These are phyloP conservation scores for Ceyx melanurus DNA, from an alignment of 2,113 vertebrate genomes.

Conservation along the genomic window DNA sequence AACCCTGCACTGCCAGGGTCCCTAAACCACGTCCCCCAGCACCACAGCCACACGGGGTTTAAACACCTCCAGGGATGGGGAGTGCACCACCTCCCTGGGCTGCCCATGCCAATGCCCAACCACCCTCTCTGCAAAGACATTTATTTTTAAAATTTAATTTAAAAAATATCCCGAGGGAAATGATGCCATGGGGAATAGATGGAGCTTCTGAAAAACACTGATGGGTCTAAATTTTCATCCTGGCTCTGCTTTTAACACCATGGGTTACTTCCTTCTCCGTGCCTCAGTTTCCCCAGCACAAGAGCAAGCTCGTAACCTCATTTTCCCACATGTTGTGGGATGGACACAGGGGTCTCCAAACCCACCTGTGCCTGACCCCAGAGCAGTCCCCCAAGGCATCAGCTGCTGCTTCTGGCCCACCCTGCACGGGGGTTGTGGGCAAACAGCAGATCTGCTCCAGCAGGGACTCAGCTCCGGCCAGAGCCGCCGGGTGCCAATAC, in stretches of 20 bases:
- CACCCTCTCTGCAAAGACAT: no score
- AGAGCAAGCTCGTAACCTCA: not conserved
- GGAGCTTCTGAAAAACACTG: not conserved
- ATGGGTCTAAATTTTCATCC: no score
- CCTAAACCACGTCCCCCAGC: no score
- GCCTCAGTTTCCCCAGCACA: not conserved
- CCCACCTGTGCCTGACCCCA: not conserved
- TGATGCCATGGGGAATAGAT: not conserved
- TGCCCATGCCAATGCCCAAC: no score
- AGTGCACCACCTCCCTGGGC: no score
- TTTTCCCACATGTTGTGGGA: accelerated
- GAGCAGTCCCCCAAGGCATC: accelerated
- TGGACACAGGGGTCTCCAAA: not conserved
- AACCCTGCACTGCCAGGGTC: no score
- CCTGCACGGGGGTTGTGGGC: not conserved
- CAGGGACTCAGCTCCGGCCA: accelerated
- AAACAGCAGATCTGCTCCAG: not conserved
- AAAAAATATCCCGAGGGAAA: not conserved
- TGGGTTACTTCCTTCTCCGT: accelerated
- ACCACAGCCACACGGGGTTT: no score
- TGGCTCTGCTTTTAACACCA: not conserved
- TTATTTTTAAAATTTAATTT: no score
- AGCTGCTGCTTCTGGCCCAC: not conserved
- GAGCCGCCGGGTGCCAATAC: not conserved
- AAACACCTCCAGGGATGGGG: no score